Conservation (phyloP, 2,113 vertebrate genomes). For the Heterochromis multidens region DNA sequence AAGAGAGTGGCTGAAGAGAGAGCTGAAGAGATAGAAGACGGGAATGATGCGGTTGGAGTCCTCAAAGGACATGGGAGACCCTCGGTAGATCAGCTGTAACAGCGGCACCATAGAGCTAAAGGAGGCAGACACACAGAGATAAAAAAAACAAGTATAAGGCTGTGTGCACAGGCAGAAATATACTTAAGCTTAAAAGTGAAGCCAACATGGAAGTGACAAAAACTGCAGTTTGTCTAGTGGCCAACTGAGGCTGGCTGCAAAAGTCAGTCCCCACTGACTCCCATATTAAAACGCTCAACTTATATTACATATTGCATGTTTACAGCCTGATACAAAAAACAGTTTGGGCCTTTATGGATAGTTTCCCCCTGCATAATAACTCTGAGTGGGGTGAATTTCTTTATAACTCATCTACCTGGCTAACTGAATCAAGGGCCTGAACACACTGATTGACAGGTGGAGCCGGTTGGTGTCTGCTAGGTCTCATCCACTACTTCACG, state of each 20-base stretch:
- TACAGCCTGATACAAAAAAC: background rate
- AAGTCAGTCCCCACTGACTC: background rate
- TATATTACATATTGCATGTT: too few relatives aligned
- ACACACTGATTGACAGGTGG: background rate
- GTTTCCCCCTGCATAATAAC: too few relatives aligned
- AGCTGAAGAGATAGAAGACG: conserved; percentile 98
- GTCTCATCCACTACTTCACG: background rate
- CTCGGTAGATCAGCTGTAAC: conserved; percentile 93
- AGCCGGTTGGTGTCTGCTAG: background rate
- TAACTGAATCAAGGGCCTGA: background rate
- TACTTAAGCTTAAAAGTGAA: background rate
- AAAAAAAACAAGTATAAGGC: background rate
- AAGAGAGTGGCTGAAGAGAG: conserved; percentile 96
- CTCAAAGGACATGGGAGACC: conserved; percentile 93
- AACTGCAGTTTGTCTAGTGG: background rate
- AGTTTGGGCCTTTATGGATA: too few relatives aligned
- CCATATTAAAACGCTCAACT: background rate
- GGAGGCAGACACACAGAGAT: background rate
- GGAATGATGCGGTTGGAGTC: conserved; percentile 96
- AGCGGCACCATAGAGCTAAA: conserved; percentile 91
- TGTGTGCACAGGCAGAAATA: background rate
- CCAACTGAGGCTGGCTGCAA: background rate
- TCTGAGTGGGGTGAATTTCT: too few relatives aligned
- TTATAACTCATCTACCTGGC: background rate
- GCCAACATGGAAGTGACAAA: background rate